These are phyloP conservation scores for Paralichthys olivaceus DNA, from an alignment of 2,113 vertebrate species.

Conservation along the genomic window DNA sequence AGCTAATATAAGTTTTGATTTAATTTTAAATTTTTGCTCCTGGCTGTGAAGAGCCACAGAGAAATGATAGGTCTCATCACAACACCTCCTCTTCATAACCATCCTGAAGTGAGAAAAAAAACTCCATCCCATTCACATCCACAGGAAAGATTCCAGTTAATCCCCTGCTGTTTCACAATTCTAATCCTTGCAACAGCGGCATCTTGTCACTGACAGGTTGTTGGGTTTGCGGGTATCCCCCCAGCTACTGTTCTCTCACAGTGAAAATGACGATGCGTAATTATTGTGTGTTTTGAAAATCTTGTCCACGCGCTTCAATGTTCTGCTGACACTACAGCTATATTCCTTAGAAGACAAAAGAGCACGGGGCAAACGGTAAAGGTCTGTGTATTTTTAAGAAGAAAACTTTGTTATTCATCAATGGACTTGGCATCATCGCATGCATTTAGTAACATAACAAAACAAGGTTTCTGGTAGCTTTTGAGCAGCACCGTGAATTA, in stretches of 20 bases:
- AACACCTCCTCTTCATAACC: conserved; percentile 19
- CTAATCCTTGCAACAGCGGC: conserved; percentile 41
- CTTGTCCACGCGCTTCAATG: conserved; percentile 2
- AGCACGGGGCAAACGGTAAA: background rate
- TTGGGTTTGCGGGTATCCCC: conserved; percentile 37
- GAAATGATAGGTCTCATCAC: conserved; percentile 14
- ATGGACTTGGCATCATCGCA: too few species aligned
- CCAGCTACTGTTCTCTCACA: conserved; percentile 46
- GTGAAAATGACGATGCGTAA: conserved; percentile 30
- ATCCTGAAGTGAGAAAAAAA: conserved; percentile 34
- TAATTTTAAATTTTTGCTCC: conserved; percentile 8
- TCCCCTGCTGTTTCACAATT: conserved; percentile 68
- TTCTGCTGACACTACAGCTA: background rate
- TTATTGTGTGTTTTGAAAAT: conserved; percentile 23
- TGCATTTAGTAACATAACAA: background rate
- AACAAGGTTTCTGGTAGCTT: background rate
- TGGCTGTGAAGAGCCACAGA: conserved; percentile 17
- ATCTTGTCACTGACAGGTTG: conserved; percentile 60
- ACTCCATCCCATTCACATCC: conserved; percentile 36
- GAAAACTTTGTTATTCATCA: background rate
- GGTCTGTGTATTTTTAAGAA: background rate
- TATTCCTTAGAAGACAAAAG: background rate
- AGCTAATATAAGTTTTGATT: conserved; percentile 1
- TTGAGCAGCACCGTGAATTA: background rate
- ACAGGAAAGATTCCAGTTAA: conserved; percentile 45